Conservation (phyloP, 2,113 vertebrate species). For the Austrofundulus limnaeus region DNA sequence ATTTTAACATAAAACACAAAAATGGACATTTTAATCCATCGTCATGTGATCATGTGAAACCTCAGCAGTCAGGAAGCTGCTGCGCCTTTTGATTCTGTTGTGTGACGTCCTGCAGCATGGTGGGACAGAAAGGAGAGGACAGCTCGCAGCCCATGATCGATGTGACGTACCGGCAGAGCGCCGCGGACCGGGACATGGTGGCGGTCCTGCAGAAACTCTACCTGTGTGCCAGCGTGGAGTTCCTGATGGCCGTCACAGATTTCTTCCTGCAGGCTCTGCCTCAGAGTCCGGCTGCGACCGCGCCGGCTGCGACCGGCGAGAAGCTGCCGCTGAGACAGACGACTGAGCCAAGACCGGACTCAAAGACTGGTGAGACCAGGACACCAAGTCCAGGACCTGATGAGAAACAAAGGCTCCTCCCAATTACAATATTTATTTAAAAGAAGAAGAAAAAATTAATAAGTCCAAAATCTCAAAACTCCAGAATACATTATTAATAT, state of each 20-base stretch:
- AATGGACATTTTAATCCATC: too few species aligned
- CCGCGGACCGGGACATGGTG: conserved; percentile 73
- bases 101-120: conserved; percentile 83
- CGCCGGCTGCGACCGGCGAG: conserved; percentile 32
- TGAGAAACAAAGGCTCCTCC: too few species aligned
- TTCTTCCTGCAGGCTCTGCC: conserved; percentile 92
- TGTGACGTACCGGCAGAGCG: conserved; percentile 81
- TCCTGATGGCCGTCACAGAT: conserved; percentile 90
- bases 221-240: conserved; percentile 95
- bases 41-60: too few species aligned
- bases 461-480: too few species aligned
- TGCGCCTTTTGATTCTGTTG: neutral
- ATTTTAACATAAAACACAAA: too few species aligned
- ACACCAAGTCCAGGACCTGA: rapidly evolving
- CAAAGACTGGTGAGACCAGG: conserved; percentile 47
- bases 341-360: conserved; percentile 61
- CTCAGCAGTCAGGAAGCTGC: neutral
- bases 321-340: conserved; percentile 78
- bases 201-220: conserved; percentile 89
- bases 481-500: too few species aligned
- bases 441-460: too few species aligned
- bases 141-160: conserved; percentile 85
- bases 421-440: too few species aligned
- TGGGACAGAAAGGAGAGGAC: conserved; percentile 81
- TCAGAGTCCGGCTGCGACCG: conserved; percentile 25